These are phyloP conservation scores for Heliopora coerulea DNA, from an alignment of 92 coral and sea anemone species.

Conservation along the genomic window DNA sequence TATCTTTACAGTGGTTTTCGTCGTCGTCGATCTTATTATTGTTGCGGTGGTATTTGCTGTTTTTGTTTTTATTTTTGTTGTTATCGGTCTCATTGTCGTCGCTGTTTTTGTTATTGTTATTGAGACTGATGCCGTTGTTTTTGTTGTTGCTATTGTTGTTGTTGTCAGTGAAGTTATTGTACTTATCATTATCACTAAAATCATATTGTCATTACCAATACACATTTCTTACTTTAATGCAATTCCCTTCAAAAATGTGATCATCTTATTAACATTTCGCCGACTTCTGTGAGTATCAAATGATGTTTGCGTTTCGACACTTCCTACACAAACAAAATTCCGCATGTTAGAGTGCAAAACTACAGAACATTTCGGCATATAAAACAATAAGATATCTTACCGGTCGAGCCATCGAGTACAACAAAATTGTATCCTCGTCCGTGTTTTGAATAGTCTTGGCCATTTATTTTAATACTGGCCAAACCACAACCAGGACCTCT, in stretches of 20 bases:
- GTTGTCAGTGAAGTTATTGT: no score
- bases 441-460: slow-evolving; percentile 44
- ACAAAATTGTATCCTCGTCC: slow-evolving; percentile 51
- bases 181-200: no score
- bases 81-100: no score
- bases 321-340: slow-evolving; percentile 13
- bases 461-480: slow-evolving; percentile 45
- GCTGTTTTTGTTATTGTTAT: no score
- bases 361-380: no score
- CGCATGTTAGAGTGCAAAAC: not conserved
- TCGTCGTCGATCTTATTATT: no score
- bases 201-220: no score
- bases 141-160: no score
- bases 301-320: slow-evolving; percentile 26
- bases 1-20: no score
- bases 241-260: slow-evolving; percentile 27
- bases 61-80: no score
- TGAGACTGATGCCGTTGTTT: no score
- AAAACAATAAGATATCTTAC: not conserved
- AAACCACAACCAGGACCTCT: slow-evolving; percentile 48
- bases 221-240: slow-evolving; percentile 1
- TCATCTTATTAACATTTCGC: slow-evolving; percentile 20
- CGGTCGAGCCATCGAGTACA: slow-evolving; percentile 37
- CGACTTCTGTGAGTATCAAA: slow-evolving; percentile 48
- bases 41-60: no score